Evolutionary conservation across 2,797 vertebrate species (phyloP), one percentile per base, ranked within the genome.

Genomic region (Bovichtus variegatus): DNA sequence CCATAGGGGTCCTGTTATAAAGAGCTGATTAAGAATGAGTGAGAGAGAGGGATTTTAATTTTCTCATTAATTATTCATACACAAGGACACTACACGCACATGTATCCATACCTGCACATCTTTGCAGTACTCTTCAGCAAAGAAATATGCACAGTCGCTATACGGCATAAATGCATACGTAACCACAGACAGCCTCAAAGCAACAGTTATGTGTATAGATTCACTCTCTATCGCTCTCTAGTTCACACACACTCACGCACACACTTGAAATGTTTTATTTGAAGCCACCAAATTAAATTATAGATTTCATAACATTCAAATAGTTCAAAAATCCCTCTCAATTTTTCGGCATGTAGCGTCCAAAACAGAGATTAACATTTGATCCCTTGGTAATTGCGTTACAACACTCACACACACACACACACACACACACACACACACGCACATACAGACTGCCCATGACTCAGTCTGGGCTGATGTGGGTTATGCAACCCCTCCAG

Each of bases 401-500:
- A 60, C 36, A 15, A 41, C 25, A 18, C 19, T 23, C 34, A 19
- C 36, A 49, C 25, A 54, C 25, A 51, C 47, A 29, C 44, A 51
- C 34, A 58, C 43, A 58, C 21, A 63, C 38, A 60, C 34, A 58
- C 6, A 77, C 53, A 53, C 19, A 9, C 5, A 58, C 4, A 46
- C 31, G 76, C 0, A 80, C 18, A 65, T 57, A 76, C 13, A 64
- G 60, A 57, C 74, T 75, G 47, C 31, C 51, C 46, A 62, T 86
- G 84, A 88, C 73, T 89, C 77, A 82, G 60, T 79, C 43, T 43
- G 49, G 69, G 12, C 74, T 88, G 74, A 81, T 88, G 75, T 84
- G 80, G 55, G 58, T 93, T 93, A 94, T 74, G 82, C 71, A 94
- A 95, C 71, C 70, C 65, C 64, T 91, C 80, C 81, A 91, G 80